Base-by-base conservation (phyloP, 2,113 vertebrate genomes). In the Hippocampus mohnikei region DNA sequence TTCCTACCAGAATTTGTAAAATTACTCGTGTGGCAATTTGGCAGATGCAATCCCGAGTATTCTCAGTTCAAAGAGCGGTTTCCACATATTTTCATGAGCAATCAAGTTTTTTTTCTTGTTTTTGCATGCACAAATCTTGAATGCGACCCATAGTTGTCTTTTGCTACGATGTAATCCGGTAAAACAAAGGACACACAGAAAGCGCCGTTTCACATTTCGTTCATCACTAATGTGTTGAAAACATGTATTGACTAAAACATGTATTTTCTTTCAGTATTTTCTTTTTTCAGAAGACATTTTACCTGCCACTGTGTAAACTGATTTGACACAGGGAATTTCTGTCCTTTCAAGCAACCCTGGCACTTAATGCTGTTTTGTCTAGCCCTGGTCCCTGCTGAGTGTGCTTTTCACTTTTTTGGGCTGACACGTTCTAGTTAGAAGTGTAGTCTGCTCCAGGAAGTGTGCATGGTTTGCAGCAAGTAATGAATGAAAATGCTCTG, bases 291-390 rank as follows among this genome's bases (percentile, higher is more conserved):
- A 27, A 23, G 73, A 85, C 50, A 20, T 50, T 66, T 82, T 82
- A 62, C 73, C 62, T 7, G 9, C 72, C 65, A 50, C 67, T 78
- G 76, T 71, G 85, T 71, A 84, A 85, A 87, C 83, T 79, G 78
- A 63, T 80, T 81, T 86, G 87, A 87, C 79, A 82, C 68, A 76
- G 78, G 70, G 67, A 81, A 76, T 84, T 82, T 82, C 75, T 73
- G 72, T 74, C 72, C 77, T 72, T 85, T 89, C 80, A 87, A 73
- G 72, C 73, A 75, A 66, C 71, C 70, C 88, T 85, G 88, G 88
- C 87, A 85, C 72, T 89, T 87, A 83, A 89, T 87, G 74, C 72
- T 82, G 75, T 86, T 86, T 88, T 78, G 83, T 88, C 73, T 88
- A 78, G 76, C 85, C 77, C 66, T 41, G 66, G 81, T 81, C 75